Evolutionary conservation across 2,888 invertebrate genomes (phyloP).

Genomic region (Catocala fraxini): DNA sequence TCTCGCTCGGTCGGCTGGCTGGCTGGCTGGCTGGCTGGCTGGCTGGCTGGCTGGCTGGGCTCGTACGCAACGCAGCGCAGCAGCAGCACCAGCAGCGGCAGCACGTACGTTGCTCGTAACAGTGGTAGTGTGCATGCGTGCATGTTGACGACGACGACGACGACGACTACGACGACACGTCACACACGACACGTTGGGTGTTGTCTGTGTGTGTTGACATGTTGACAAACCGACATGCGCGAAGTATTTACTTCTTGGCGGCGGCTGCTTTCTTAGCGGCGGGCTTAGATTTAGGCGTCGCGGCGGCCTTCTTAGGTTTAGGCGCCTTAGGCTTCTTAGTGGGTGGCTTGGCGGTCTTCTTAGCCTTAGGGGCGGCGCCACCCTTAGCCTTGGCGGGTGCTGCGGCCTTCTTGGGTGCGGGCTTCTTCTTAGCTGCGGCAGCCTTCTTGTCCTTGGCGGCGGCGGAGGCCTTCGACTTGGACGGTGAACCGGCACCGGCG

Average conservation of each 20-base stretch:
- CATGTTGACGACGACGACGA: no score
- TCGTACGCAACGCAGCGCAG: no score
- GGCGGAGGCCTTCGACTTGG: constrained; percentile 39
- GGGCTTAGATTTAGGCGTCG: constrained; percentile 48
- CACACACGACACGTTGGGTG: no score
- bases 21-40: no score
- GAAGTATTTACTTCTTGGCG: constrained; percentile 38
- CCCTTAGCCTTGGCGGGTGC: constrained; percentile 44
- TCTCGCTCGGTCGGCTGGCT: no score
- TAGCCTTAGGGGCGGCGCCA: constrained; percentile 61
- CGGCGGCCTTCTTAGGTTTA: constrained; percentile 64
- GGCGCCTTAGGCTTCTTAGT: constrained; percentile 72
- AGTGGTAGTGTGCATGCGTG: no score
- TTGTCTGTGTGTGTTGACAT: no score
- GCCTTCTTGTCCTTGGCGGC: constrained; percentile 54
- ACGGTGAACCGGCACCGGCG: constrained; percentile 17
- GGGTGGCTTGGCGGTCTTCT: constrained; percentile 56
- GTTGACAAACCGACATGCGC: no score
- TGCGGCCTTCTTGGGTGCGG: constrained; percentile 53
- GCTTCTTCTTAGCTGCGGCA: constrained; percentile 56
- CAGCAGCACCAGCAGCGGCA: no score
- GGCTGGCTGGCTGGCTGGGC: no score
- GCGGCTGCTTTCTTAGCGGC: constrained; percentile 49
- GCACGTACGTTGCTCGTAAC: no score
- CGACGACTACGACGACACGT: no score